A percentile compares a stretch with the other conserved stretches of the same genome.
phyloP scores from a whole-genome alignment of 2,113 vertebrate genomes.

The Cyanocitta stelleri region DNA sequence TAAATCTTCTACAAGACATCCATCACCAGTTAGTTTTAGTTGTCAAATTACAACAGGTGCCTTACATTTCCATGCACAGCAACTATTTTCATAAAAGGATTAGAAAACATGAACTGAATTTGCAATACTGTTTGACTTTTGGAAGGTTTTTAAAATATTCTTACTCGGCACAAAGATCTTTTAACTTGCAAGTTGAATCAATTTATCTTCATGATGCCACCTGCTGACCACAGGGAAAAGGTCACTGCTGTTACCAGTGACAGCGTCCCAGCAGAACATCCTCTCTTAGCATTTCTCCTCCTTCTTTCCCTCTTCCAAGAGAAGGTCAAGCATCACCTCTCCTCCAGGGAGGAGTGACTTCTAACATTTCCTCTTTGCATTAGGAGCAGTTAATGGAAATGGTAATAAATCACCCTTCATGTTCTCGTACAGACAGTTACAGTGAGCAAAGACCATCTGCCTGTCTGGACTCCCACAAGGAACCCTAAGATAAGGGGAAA shows the following conservation, averaged over 20 bases:
- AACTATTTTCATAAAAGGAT: not conserved
- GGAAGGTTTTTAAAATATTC: not conserved
- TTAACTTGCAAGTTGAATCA: not conserved
- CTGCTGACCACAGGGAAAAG: constrained; percentile 48
- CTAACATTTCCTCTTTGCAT: constrained; percentile 38
- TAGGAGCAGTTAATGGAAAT: constrained; percentile 2
- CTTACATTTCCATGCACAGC: not conserved
- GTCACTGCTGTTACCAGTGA: constrained; percentile 9
- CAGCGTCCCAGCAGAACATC: constrained; percentile 7
- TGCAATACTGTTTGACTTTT: not conserved
- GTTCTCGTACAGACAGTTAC: not conserved
- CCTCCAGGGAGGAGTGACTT: not conserved
- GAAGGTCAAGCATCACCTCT: constrained; percentile 30
- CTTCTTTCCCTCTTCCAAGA: not conserved
- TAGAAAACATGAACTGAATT: not conserved
- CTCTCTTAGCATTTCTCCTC: constrained; percentile 10
- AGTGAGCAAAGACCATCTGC: not conserved
- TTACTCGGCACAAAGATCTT: not conserved
- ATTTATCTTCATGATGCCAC: constrained; percentile 46
- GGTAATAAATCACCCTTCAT: not conserved
- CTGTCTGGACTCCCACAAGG: not conserved
- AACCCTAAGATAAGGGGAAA: not conserved
- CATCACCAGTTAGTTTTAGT: not conserved
- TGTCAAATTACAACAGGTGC: not conserved
- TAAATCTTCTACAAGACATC: not conserved